Base-by-base conservation (phyloP, 1,140 invertebrate species). In the Temnothorax longispinosus region DNA sequence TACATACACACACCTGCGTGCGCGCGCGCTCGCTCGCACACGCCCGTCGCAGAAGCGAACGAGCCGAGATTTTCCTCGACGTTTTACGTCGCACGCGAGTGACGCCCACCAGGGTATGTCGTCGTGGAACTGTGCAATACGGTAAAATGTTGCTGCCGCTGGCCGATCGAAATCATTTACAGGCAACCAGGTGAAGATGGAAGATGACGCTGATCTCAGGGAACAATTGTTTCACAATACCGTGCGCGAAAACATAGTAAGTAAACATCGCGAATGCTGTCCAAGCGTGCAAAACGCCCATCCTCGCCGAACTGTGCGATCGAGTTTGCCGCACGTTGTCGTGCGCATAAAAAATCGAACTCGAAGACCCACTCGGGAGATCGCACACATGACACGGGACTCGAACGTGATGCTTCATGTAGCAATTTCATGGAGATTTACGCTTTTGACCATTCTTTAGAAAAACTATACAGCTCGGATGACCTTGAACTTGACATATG, bases 151-250 rank as follows among this genome's bases (percentile, higher is more conserved):
- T 88, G 82, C 67, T 88, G 41, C 52, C 87, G 52, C 60, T 90
- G 81, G 81, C 77, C 56, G 71, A 93, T 75, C 92, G 88, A 87
- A 92, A 92, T 52, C n/a, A 56, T 92, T 88, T 87, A 87, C 86
- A 93, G 89, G 93, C 88, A 93, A 94, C 94, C 77, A 95, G 94
- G 89, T 94, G 94, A 95, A 95, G 81, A 95, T 95, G 95, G 97
- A 97, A 93, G 96, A 97, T 94, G 96, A 97, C 69, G 96, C 97
- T 75, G 97, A 98, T 94, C 95, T 98, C 88, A 96, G 97, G 91
- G 97, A 98, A 94, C 98, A 98, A 95, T 96, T 98, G 94, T 99
- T 99, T 95, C 98, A 99, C 95, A 98, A 98, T 94, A 98, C 98
- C 93, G 97, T 99, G 82, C 96, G 98, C 88, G 98, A 99, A 95